These are phyloP conservation scores for Lytechinus pictus DNA, from an alignment of 35 echinoderm and acorn worm species.

Conservation along the genomic window DNA sequence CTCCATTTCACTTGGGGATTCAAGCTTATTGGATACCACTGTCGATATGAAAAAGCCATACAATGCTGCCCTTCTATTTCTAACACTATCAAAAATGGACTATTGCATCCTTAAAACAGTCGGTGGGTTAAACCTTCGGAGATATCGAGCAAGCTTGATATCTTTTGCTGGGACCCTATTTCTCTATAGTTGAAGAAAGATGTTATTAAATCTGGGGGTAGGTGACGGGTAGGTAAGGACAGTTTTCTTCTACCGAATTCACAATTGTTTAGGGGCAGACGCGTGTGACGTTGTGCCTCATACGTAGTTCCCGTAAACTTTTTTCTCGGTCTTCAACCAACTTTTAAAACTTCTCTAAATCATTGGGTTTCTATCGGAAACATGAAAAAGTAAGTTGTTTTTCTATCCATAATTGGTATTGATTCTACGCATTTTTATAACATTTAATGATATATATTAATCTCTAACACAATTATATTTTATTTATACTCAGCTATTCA, in stretches of 20 bases:
- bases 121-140: neutral
- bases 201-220: neutral
- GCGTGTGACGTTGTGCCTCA: neutral
- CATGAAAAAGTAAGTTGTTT: neutral
- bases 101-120: neutral
- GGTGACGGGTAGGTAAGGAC: neutral
- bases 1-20: neutral
- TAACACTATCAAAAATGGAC: neutral
- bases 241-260: neutral
- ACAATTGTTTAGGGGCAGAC: neutral
- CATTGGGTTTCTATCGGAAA: neutral
- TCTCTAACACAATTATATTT: no score
- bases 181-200: neutral
- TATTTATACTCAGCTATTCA: no score
- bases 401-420: neutral
- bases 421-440: neutral
- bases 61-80: neutral
- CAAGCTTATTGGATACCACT: neutral
- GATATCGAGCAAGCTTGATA: neutral
- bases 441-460: no score
- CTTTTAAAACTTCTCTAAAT: neutral
- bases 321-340: neutral
- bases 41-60: neutral
- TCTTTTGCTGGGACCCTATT: neutral
- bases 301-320: constrained; percentile 1